Conservation (phyloP, 2,113 vertebrate species). For the Calyptommatus sinebrachiatus region DNA sequence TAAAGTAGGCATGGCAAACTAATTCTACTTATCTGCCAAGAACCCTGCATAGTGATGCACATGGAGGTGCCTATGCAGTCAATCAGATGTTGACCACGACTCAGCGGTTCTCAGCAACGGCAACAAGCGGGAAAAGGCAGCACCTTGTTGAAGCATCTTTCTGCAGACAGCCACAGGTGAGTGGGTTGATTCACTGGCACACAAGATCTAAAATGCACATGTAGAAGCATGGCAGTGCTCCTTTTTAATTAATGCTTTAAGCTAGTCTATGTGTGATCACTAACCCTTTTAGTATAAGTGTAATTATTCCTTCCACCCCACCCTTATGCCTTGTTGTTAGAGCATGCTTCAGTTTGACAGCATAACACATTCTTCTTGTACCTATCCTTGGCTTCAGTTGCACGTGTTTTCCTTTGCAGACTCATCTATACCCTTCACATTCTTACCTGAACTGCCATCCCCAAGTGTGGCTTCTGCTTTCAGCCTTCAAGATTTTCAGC, state of each 20-base stretch:
- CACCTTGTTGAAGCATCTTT: slow-evolving; percentile 20
- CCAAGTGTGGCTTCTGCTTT: background rate
- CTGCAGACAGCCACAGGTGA: slow-evolving; percentile 32
- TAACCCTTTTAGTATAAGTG: background rate
- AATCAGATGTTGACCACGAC: no score
- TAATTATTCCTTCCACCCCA: background rate
- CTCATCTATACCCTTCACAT: background rate
- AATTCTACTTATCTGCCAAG: no score
- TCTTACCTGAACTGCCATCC: slow-evolving; percentile 4
- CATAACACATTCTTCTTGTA: background rate
- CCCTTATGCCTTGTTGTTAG: background rate
- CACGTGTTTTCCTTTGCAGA: slow-evolving; percentile 27
- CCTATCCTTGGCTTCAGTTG: background rate
- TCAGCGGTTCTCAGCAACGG: no score
- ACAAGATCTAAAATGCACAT: slow-evolving; percentile 19
- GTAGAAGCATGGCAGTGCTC: slow-evolving; percentile 5
- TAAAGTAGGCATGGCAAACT: no score
- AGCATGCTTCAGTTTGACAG: background rate
- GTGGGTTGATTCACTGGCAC: slow-evolving; percentile 24
- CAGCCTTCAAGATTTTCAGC: background rate
- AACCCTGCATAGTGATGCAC: no score
- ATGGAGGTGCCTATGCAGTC: no score
- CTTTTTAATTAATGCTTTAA: background rate
- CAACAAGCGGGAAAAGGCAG: background rate
- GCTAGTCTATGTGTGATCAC: slow-evolving; percentile 1